Percentiles rank a stretch among this genome's conserved stretches.
Conservation (phyloP, 2,797 vertebrate genomes). For the Danio choprae region DNA sequence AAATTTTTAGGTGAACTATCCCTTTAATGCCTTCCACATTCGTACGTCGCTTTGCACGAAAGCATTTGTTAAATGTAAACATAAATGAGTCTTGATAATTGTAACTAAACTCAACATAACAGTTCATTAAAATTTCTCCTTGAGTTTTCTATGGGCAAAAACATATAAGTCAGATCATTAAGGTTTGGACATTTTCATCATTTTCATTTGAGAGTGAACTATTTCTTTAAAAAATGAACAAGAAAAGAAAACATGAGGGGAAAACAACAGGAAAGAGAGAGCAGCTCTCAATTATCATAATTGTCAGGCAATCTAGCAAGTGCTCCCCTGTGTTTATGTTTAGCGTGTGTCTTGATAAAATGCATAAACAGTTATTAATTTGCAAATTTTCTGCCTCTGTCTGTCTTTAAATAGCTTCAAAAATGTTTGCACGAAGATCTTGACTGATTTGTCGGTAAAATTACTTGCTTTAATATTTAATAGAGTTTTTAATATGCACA, state of each 20-base stretch:
- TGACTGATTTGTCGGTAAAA: constrained; percentile 56
- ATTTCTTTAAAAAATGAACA: constrained; percentile 5
- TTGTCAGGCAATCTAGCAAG: constrained; percentile 14
- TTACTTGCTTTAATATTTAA: constrained; percentile 22
- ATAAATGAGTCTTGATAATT: too few relatives aligned
- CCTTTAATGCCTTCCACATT: too few relatives aligned
- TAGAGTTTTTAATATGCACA: constrained; percentile 31
- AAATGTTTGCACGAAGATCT: constrained; percentile 46
- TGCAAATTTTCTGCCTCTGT: constrained; percentile 53
- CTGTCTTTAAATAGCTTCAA: constrained; percentile 45
- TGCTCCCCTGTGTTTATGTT: constrained; percentile 49
- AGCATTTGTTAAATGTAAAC: too few relatives aligned
- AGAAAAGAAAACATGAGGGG: background rate
- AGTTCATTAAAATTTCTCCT: background rate
- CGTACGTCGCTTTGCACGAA: too few relatives aligned
- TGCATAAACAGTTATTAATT: constrained; percentile 61
- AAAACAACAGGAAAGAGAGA: background rate
- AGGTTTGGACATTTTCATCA: too few relatives aligned
- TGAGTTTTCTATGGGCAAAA: background rate
- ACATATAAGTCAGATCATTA: background rate
- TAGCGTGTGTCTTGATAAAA: constrained; percentile 56
- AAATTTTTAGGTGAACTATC: too few relatives aligned
- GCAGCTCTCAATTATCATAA: constrained; percentile 37
- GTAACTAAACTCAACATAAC: too few relatives aligned
- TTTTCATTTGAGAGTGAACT: background rate